A percentile compares a stretch with the other conserved stretches of the same genome.
Evolutionary conservation across 2,797 vertebrate genomes (phyloP).

Genomic region (Oreochromis grahami): DNA sequence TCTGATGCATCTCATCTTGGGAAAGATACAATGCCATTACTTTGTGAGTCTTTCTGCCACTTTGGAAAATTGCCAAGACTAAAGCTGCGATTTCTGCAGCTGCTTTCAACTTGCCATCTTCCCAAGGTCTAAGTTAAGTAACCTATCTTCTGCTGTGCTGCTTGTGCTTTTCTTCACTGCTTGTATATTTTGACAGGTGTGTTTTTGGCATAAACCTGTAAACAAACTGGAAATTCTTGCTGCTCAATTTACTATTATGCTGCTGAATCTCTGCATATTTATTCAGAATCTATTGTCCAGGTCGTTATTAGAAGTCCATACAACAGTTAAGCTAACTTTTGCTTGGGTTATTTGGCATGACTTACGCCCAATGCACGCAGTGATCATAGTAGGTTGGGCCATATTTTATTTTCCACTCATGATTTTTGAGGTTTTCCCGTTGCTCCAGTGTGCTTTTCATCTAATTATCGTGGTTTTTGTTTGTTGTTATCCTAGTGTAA

Average conservation of each 20-base stretch:
- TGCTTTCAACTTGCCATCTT: background rate
- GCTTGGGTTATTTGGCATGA: background rate
- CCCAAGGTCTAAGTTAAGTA: background rate
- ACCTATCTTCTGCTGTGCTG: background rate
- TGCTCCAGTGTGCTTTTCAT: background rate
- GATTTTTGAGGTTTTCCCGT: background rate
- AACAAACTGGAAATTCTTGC: background rate
- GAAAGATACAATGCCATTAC: background rate
- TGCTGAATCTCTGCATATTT: background rate
- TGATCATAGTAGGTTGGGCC: background rate
- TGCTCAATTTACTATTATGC: background rate
- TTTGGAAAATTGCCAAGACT: background rate
- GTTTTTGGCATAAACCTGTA: background rate
- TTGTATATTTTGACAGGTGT: background rate
- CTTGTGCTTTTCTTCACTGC: background rate
- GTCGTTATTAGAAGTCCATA: background rate
- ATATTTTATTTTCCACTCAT: background rate
- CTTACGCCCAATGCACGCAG: background rate
- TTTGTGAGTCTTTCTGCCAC: background rate
- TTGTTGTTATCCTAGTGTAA: background rate
- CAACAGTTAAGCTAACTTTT: background rate
- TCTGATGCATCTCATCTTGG: background rate
- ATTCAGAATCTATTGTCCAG: background rate
- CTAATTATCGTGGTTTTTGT: background rate
- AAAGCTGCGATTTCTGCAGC: background rate